Percentiles rank a stretch among this genome's conserved stretches.
Evolutionary conservation across 1,140 invertebrate species (phyloP).

Genomic region (Trachymyrmex cornetzi): DNA sequence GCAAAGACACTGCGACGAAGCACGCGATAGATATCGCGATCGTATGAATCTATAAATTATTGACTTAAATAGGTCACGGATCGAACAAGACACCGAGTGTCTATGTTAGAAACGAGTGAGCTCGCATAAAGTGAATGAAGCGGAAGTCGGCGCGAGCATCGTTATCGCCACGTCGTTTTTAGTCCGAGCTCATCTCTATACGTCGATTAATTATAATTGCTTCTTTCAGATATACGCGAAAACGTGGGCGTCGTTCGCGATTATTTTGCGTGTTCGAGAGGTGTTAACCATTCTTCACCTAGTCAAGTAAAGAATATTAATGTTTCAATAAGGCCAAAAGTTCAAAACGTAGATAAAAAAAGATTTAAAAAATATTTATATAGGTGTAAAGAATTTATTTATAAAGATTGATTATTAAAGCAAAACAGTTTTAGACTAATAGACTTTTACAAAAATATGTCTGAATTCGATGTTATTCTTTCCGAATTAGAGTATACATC

Average conservation of each 20-base stretch:
- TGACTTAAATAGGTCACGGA: constrained; percentile 58
- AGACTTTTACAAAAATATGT: background rate
- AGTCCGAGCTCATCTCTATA: constrained; percentile 34
- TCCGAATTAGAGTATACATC: background rate
- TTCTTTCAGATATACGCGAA: background rate
- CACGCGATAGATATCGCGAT: constrained; percentile 52
- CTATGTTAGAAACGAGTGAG: constrained; percentile 23
- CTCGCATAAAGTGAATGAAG: constrained; percentile 32
- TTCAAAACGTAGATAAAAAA: background rate
- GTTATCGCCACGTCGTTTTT: constrained; percentile 49
- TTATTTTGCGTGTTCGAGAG: background rate
- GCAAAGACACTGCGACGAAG: constrained; percentile 32
- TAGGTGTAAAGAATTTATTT: background rate
- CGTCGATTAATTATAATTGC: constrained; percentile 57
- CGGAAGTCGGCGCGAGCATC: constrained; percentile 51
- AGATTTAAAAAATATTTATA: constrained; percentile 3
- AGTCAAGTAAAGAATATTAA: background rate
- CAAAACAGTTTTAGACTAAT: background rate
- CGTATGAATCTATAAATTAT: constrained; percentile 63
- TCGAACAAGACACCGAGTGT: constrained; percentile 62
- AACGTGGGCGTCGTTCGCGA: constrained; percentile 8
- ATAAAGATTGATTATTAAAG: background rate
- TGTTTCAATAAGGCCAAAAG: background rate
- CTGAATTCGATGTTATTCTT: background rate
- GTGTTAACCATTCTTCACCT: background rate